Percentiles rank a stretch among this genome's conserved stretches.
phyloP scores from a whole-genome alignment of 1,140 invertebrate genomes.

The Solen grandis region DNA sequence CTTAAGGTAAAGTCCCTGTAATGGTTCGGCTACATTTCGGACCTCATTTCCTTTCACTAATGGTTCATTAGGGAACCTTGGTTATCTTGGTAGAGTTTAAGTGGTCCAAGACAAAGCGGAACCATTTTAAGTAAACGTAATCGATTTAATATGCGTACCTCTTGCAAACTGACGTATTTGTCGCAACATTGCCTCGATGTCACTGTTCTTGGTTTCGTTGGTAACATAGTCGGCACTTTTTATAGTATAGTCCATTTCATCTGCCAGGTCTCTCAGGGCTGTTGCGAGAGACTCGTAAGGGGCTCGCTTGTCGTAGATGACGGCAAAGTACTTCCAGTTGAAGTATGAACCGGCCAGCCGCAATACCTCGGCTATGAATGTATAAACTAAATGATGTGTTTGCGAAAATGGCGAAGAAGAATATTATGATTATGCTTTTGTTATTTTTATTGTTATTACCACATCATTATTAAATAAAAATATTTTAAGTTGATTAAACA shows the following conservation, averaged over 20 bases:
- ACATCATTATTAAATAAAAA: no score
- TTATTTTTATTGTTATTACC: no score
- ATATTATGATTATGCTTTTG: no score
- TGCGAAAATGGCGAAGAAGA: no score
- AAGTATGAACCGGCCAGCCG: constrained; percentile 61
- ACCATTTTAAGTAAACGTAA: background rate
- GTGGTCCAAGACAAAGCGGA: no score
- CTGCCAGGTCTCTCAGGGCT: constrained; percentile 45
- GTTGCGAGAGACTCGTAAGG: constrained; percentile 59
- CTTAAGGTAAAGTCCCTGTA: no score
- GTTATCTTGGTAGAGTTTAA: no score
- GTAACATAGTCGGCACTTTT: constrained; percentile 59
- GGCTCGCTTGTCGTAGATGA: constrained; percentile 65
- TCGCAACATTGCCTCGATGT: constrained; percentile 62
- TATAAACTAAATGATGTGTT: no score
- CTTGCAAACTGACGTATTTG: constrained; percentile 69
- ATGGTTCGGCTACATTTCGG: background rate
- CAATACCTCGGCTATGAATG: constrained; percentile 68
- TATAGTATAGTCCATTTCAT: constrained; percentile 57
- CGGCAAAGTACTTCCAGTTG: constrained; percentile 65
- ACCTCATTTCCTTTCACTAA: background rate
- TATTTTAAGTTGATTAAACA: no score
- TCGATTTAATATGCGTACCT: constrained; percentile 51
- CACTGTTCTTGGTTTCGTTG: constrained; percentile 48
- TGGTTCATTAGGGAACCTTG: background rate